Evolutionary conservation across 2,888 invertebrate genomes (phyloP).

Genomic region (Drosophila nr. medialis): DNA sequence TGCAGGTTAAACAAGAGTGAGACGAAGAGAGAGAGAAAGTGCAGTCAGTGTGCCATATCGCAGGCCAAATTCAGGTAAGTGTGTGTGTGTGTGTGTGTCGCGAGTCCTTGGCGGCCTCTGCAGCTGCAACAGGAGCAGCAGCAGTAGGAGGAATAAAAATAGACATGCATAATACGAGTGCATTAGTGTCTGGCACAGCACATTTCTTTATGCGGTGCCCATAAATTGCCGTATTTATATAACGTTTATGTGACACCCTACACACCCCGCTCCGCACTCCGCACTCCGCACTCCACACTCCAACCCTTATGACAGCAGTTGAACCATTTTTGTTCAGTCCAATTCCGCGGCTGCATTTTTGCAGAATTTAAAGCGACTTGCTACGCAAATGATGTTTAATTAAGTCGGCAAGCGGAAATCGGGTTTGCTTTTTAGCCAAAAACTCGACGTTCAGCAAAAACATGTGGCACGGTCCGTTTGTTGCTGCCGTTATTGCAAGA

Average conservation of each 20-base stretch:
- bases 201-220: conserved; percentile 72
- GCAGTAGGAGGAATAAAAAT: conserved; percentile 22
- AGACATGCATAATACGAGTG: conserved; percentile 76
- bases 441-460: conserved; percentile 19
- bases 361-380: conserved; percentile 16
- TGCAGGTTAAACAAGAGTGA: conserved; percentile 21
- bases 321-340: conserved; percentile 42
- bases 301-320: conserved; percentile 58
- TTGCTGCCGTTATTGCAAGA: conserved; percentile 10
- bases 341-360: conserved; percentile 43
- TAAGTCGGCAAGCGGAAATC: conserved; percentile 59
- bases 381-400: conserved; percentile 72
- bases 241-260: conserved; percentile 57
- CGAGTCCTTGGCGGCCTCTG: conserved; percentile 26
- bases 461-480: conserved; percentile 33
- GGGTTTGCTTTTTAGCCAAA: conserved; percentile 30
- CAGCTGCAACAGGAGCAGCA: conserved; percentile 25
- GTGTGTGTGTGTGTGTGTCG: conserved; percentile 5
- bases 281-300: neutral
- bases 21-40: conserved; percentile 13
- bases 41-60: conserved; percentile 30
- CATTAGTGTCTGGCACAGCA: conserved; percentile 74
- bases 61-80: conserved; percentile 18
- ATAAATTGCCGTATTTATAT: conserved; percentile 78
- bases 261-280: neutral